A percentile compares a stretch with the other conserved stretches of the same genome.
phyloP scores from a whole-genome alignment of 2,113 vertebrate species.

The Notarius quadriscutis region DNA sequence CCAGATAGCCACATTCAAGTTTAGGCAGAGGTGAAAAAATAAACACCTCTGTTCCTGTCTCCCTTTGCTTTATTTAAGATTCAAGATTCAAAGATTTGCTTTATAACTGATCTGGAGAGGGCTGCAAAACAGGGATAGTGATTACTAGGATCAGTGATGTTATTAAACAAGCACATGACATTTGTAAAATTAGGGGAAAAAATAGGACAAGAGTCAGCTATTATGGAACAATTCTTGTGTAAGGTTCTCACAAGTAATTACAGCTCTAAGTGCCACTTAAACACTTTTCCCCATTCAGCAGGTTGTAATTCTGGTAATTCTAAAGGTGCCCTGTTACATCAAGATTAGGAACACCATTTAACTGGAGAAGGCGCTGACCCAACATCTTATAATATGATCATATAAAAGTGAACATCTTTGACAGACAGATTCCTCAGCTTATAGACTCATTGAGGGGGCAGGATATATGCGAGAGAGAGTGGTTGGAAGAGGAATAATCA shows the following conservation, averaged over 20 bases:
- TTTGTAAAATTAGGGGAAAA: neutral
- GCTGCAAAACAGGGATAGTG: neutral
- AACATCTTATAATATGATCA: neutral
- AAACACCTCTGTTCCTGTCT: neutral
- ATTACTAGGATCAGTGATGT: neutral
- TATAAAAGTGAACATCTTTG: neutral
- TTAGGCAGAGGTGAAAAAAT: neutral
- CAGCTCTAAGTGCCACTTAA: slow-evolving; percentile 1
- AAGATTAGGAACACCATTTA: neutral
- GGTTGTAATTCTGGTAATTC: neutral
- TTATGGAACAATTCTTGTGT: neutral
- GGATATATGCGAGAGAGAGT: neutral
- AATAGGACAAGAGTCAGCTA: neutral
- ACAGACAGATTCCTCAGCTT: neutral
- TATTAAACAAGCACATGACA: neutral
- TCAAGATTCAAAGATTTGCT: neutral
- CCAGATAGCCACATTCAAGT: neutral
- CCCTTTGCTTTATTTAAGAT: neutral
- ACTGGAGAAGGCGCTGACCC: neutral
- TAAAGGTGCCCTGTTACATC: neutral
- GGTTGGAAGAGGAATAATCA: slow-evolving; percentile 38
- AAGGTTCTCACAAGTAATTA: neutral
- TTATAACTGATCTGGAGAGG: neutral
- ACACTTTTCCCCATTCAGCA: neutral
- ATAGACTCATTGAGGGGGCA: neutral